These are phyloP conservation scores for Eupithecia subumbrata DNA, from an alignment of 2,888 invertebrate species.

Conservation along the genomic window DNA sequence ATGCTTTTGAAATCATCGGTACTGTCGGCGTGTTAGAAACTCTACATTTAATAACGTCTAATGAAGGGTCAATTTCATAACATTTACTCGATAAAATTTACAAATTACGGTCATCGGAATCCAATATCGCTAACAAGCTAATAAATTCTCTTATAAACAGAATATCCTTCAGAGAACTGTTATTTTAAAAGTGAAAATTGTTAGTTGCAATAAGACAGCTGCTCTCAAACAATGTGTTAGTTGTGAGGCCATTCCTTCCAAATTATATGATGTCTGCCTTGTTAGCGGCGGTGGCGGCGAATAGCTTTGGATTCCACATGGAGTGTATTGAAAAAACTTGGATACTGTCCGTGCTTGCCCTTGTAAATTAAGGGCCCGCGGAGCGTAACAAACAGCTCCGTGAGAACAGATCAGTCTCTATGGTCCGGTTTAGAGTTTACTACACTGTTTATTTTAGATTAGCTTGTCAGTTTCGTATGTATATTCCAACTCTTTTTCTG, in stretches of 20 bases:
- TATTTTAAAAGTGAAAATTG: conserved; percentile 78
- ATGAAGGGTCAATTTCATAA: conserved; percentile 72
- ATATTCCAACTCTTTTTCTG: not conserved
- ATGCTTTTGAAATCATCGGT: conserved; percentile 37
- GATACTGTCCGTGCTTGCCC: conserved; percentile 71
- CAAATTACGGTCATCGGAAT: conserved; percentile 71
- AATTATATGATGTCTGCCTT: conserved; percentile 72
- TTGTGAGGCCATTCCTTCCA: conserved; percentile 55
- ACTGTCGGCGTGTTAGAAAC: conserved; percentile 51
- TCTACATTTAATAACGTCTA: conserved; percentile 65
- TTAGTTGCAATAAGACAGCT: conserved; percentile 68
- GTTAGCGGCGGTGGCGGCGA: conserved; percentile 56
- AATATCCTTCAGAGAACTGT: conserved; percentile 60
- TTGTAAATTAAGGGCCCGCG: conserved; percentile 77
- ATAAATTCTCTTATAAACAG: conserved; percentile 57
- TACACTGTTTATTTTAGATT: not conserved
- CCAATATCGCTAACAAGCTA: conserved; percentile 55
- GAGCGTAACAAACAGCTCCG: conserved; percentile 63
- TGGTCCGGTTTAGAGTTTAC: not conserved
- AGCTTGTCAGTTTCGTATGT: not conserved
- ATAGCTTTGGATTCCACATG: conserved; percentile 40
- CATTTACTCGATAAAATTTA: conserved; percentile 67
- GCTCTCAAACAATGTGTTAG: conserved; percentile 58
- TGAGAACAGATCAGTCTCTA: conserved; percentile 17
- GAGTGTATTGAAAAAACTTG: conserved; percentile 57